Conservation (phyloP, 2,113 vertebrate species). For the Dolichotis patagonum region DNA sequence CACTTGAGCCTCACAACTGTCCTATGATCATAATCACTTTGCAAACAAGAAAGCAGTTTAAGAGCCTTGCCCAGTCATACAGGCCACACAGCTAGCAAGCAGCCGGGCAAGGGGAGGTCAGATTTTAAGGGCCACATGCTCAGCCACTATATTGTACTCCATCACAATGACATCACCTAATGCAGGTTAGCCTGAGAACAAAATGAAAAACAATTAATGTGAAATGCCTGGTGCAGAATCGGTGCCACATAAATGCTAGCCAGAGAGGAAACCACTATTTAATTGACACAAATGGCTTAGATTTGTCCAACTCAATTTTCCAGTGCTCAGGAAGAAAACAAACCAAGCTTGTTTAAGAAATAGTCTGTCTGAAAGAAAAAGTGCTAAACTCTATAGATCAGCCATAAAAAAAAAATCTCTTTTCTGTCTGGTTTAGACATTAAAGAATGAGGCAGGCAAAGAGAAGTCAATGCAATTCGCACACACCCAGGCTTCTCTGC, state of each 20-base stretch:
- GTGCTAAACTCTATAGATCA: background rate
- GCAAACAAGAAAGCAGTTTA: background rate
- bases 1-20: background rate
- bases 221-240: background rate
- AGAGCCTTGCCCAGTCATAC: background rate
- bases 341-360: slow-evolving; percentile 10
- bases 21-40: background rate
- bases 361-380: slow-evolving; percentile 20
- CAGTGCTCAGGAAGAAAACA: slow-evolving; percentile 25
- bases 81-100: background rate
- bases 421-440: background rate
- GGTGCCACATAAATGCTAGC: background rate
- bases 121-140: slow-evolving; percentile 7
- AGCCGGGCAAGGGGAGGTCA: background rate
- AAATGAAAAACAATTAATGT: slow-evolving; percentile 9
- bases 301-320: slow-evolving; percentile 20
- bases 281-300: background rate
- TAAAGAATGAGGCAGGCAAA: background rate
- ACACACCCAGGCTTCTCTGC: background rate
- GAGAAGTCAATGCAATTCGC: background rate
- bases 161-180: background rate
- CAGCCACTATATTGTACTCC: background rate
- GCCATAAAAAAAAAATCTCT: background rate
- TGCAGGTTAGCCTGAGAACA: background rate
- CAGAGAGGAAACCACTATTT: background rate